Percentiles rank a stretch among this genome's conserved stretches.
Conservation (phyloP, 2,113 vertebrate genomes). For the Etheostoma spectabile region DNA sequence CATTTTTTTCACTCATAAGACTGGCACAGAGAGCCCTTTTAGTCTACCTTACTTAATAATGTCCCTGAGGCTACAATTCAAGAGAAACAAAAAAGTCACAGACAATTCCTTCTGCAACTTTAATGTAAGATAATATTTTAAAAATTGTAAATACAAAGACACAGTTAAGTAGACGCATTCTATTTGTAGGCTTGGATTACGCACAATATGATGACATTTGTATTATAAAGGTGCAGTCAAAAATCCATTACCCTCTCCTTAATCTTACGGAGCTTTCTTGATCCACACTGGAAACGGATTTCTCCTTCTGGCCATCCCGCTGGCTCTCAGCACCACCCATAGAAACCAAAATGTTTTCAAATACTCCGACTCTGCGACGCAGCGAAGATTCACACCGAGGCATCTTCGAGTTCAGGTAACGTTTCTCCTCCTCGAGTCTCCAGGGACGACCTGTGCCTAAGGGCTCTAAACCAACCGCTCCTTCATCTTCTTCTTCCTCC, state of each 20-base stretch:
- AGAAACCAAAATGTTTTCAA: slow-evolving; percentile 88
- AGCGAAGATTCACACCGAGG: background rate
- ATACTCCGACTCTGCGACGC: slow-evolving; percentile 63
- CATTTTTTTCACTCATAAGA: background rate
- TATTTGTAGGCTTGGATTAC: no score
- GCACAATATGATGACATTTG: no score
- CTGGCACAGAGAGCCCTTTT: no score
- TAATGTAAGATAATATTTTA: background rate
- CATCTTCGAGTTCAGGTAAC: slow-evolving; percentile 46
- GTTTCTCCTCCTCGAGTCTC: slow-evolving; percentile 28
- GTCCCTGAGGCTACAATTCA: no score
- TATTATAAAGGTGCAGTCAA: no score
- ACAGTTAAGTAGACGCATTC: no score
- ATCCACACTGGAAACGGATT: slow-evolving; percentile 87
- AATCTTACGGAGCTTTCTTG: slow-evolving; percentile 95
- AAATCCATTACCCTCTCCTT: slow-evolving; percentile 91
- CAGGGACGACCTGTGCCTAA: slow-evolving; percentile 20
- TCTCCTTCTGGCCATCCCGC: slow-evolving; percentile 84
- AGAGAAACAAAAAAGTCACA: no score
- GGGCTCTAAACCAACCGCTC: slow-evolving; percentile 76
- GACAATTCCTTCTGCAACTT: background rate
- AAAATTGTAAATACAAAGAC: background rate
- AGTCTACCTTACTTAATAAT: no score
- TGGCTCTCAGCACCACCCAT: slow-evolving; percentile 86
- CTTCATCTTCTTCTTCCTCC: slow-evolving; percentile 84